These are phyloP conservation scores for Sebastes kiyomatsui DNA, from an alignment of 2,797 vertebrate genomes.

Conservation along the genomic window DNA sequence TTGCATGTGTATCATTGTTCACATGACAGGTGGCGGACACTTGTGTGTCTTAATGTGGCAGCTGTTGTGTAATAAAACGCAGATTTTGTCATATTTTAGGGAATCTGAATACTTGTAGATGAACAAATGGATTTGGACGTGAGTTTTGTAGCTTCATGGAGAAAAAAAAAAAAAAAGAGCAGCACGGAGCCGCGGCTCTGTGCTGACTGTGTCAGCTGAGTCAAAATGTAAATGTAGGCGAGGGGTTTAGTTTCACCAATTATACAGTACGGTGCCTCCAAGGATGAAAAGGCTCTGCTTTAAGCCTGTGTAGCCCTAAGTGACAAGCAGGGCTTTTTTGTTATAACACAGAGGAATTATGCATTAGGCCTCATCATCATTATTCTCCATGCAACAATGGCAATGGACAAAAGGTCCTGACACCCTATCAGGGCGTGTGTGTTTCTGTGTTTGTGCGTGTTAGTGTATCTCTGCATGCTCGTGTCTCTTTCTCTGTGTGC, in stretches of 20 bases:
- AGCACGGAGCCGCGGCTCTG: conserved; percentile 2
- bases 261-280: conserved; percentile 54
- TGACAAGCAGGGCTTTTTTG: conserved; percentile 70
- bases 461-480: conserved; percentile 46
- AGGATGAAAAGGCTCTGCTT: conserved; percentile 69
- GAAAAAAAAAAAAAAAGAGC: neutral
- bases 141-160: conserved; percentile 2
- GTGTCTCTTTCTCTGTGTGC: conserved; percentile 43
- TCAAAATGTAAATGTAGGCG: conserved; percentile 66
- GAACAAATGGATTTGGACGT: conserved; percentile 1
- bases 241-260: conserved; percentile 69
- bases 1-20: conserved; percentile 37
- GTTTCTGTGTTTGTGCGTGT: conserved; percentile 38
- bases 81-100: conserved; percentile 18
- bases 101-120: conserved; percentile 6
- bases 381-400: conserved; percentile 68
- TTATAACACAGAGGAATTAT: conserved; percentile 74
- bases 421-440: conserved; percentile 50
- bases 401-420: conserved; percentile 69
- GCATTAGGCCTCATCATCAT: conserved; percentile 75
- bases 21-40: conserved; percentile 25
- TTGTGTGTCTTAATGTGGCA: conserved; percentile 29
- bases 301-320: conserved; percentile 57
- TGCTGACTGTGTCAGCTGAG: conserved; percentile 41
- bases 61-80: conserved; percentile 44